Percentiles rank a stretch among this genome's conserved stretches.
Conservation (phyloP, 1,140 invertebrate species). For the Leptestheria dahalacensis region DNA sequence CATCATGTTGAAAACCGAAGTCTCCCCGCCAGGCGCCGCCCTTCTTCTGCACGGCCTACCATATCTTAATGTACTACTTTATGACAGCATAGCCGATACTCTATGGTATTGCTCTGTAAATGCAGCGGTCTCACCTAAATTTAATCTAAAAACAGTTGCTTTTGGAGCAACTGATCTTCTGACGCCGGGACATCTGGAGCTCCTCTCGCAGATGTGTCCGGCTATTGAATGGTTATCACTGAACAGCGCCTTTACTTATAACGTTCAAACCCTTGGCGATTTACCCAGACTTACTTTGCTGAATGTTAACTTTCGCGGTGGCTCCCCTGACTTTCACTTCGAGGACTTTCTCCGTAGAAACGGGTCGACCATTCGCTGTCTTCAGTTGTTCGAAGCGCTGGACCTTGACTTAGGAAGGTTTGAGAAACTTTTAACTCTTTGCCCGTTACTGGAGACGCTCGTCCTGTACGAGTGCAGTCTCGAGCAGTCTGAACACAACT, state of each 20-base stretch:
- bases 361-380: constrained; percentile 10
- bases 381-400: constrained; percentile 11
- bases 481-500: constrained; percentile 3
- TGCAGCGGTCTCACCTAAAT: constrained; percentile 16
- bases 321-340: constrained; percentile 14
- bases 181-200: constrained; percentile 14
- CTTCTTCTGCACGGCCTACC: constrained; percentile 16
- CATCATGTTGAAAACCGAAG: constrained; percentile 17
- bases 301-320: constrained; percentile 14
- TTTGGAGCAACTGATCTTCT: constrained; percentile 15
- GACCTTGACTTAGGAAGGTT: constrained; percentile 10
- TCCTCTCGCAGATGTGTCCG: constrained; percentile 16
- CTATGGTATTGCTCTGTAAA: constrained; percentile 16
- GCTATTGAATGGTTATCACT: constrained; percentile 15
- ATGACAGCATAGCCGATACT: constrained; percentile 17
- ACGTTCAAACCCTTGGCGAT: constrained; percentile 13
- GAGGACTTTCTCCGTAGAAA: constrained; percentile 15
- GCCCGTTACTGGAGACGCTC: constrained; percentile 13
- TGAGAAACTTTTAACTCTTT: constrained; percentile 11
- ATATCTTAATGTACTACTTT: constrained; percentile 14
- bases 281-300: constrained; percentile 14
- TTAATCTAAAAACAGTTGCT: constrained; percentile 13
- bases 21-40: constrained; percentile 15
- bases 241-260: constrained; percentile 16
- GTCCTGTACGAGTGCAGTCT: constrained; percentile 16